Evolutionary conservation across 1,140 invertebrate species (phyloP), one percentile per base, ranked within the genome.

Genomic region (Neocloeon triangulifer): DNA sequence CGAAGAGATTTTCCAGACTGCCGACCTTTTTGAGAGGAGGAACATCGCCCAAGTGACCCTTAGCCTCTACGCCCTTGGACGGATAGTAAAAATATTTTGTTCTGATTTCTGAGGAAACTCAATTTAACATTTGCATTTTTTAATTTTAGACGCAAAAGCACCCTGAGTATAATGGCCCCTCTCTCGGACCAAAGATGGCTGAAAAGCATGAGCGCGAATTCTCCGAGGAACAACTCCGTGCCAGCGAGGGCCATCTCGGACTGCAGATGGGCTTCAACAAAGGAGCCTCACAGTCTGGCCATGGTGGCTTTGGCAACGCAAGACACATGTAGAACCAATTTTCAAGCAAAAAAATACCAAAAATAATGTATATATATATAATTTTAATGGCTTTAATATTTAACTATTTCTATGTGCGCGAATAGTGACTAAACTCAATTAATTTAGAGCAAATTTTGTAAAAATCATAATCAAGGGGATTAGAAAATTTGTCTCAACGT

Each of bases 1-100:
- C 45, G 82, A 91, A 50, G 91, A 98, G 62, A 86, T 95, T 43
- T 98, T 98, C 66, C 91, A 97, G 58, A 96, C 91, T 0, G 89
- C 92, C 19, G 92, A 96, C 62, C 61, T 98, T 5, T 97, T 91
- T 50, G 91, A 97, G 52, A 75, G 71, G 48, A 70, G 91, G 43
- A 96, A 97, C 61, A 89, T 97, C 54, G 69, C 84, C 33, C 86
- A 94, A 68, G 92, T 97, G 25, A 85, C 84, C 1, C 62, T 89
- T 25, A 86, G 80, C 45, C 56, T 94, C 12, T 86, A 85, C 44
- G 66, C 86, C 3, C 60, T 94, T 23, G 85, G 73, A 15, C 69
- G 86, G 61, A 70, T 81, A 36, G 86, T 94, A 65, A 78, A 80
- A 70, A 39, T 13, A 6, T 32, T 26, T 18, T 31, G 25, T 36